Percentiles rank a stretch among this genome's conserved stretches.
Evolutionary conservation across 2,797 vertebrate species (phyloP).

Genomic region (Sebastes hubbsi): DNA sequence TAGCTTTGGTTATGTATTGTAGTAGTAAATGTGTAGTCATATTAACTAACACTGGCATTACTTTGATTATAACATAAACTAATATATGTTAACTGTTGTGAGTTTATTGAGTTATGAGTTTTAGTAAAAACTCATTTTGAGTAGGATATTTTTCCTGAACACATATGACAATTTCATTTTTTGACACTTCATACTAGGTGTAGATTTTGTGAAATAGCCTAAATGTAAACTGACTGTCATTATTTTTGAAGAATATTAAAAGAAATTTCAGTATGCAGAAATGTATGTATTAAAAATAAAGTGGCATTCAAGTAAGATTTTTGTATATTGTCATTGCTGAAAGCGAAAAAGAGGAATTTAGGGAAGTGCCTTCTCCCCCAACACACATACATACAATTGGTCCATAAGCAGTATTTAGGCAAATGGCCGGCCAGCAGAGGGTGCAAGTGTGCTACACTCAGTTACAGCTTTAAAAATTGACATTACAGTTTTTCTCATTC

Average conservation of each 20-base stretch:
- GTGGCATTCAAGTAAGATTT: background rate
- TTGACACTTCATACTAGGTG: background rate
- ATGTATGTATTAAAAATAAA: background rate
- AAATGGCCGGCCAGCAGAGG: background rate
- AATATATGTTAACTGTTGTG: background rate
- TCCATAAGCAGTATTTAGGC: background rate
- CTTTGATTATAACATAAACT: background rate
- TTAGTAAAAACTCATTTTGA: background rate
- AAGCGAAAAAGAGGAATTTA: background rate
- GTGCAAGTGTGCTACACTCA: background rate
- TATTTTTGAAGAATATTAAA: background rate
- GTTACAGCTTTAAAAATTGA: background rate
- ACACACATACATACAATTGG: background rate
- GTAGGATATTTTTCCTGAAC: background rate
- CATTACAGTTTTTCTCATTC: too few relatives aligned
- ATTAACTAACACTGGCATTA: background rate
- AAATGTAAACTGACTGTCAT: background rate
- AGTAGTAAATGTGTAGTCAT: background rate
- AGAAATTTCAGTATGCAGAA: background rate
- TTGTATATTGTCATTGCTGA: background rate
- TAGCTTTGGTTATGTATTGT: background rate
- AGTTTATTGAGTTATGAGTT: background rate
- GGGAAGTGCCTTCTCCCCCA: too few relatives aligned
- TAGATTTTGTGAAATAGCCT: background rate
- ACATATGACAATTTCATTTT: background rate